phyloP scores from a whole-genome alignment of 1,140 invertebrate species.

The Drosophila kohkoa region DNA sequence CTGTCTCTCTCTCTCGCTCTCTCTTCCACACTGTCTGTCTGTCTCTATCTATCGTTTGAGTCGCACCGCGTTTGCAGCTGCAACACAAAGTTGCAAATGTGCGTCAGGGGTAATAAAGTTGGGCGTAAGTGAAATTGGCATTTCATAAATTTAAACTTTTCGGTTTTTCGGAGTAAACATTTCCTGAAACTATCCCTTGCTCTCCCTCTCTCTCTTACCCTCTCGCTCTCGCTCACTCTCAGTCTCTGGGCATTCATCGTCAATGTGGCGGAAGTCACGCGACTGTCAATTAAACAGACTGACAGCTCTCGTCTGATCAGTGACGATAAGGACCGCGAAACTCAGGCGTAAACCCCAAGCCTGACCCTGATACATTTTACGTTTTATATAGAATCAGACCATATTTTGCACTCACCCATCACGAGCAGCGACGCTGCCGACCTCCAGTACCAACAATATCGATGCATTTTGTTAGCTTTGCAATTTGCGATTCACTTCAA shows the following conservation, averaged over 20 bases:
- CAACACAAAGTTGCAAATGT: conserved; percentile 84
- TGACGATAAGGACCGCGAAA: conserved; percentile 2
- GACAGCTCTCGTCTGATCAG: conserved; percentile 28
- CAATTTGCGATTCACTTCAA: conserved; percentile 12
- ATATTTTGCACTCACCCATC: conserved; percentile 58
- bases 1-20: neutral
- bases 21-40: neutral
- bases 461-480: conserved; percentile 54
- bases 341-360: neutral
- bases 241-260: neutral
- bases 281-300: conserved; percentile 47
- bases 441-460: conserved; percentile 45
- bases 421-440: conserved; percentile 48
- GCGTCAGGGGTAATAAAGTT: conserved; percentile 84
- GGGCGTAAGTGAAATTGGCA: conserved; percentile 84
- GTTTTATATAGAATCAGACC: conserved; percentile 13
- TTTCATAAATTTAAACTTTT: conserved; percentile 79
- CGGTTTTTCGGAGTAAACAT: conserved; percentile 22
- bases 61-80: conserved; percentile 36
- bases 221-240: neutral
- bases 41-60: neutral
- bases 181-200: conserved; percentile 5
- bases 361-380: conserved; percentile 26
- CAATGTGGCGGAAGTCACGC: conserved; percentile 31
- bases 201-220: neutral